These are phyloP conservation scores for Ennomos fuscantarius DNA, from an alignment of 2,888 invertebrate genomes.

Conservation along the genomic window DNA sequence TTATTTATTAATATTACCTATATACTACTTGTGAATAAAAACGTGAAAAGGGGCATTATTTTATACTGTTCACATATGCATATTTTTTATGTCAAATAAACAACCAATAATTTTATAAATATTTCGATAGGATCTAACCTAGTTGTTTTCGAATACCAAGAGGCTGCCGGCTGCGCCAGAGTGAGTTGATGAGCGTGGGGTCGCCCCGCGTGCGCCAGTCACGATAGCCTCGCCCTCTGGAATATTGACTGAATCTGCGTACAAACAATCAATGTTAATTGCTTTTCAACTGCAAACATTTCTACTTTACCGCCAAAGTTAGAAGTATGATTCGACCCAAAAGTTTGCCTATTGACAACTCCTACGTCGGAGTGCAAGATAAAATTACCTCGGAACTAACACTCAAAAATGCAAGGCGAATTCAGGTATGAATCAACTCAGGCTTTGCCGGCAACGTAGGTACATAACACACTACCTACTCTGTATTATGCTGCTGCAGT, in stretches of 20 bases:
- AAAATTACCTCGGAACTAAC: neutral
- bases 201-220: constrained; percentile 89
- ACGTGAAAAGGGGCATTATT: too few relatives aligned
- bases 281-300: constrained; percentile 1
- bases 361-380: constrained; percentile 1
- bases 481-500: constrained; percentile 36
- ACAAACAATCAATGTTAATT: constrained; percentile 50
- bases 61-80: too few relatives aligned
- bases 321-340: neutral
- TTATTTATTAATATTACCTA: too few relatives aligned
- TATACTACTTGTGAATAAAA: too few relatives aligned
- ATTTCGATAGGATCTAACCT: constrained; percentile 66
- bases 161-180: constrained; percentile 90
- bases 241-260: constrained; percentile 85
- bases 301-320: constrained; percentile 15
- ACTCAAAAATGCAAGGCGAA: neutral
- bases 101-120: neutral
- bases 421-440: constrained; percentile 6
- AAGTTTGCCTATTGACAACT: neutral
- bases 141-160: constrained; percentile 88
- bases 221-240: constrained; percentile 87
- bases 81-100: too few relatives aligned
- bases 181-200: constrained; percentile 89
- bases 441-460: constrained; percentile 19
- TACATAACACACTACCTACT: constrained; percentile 31